These are phyloP conservation scores for Triplophysa dalaica DNA, from an alignment of 2,113 vertebrate genomes.

Conservation along the genomic window DNA sequence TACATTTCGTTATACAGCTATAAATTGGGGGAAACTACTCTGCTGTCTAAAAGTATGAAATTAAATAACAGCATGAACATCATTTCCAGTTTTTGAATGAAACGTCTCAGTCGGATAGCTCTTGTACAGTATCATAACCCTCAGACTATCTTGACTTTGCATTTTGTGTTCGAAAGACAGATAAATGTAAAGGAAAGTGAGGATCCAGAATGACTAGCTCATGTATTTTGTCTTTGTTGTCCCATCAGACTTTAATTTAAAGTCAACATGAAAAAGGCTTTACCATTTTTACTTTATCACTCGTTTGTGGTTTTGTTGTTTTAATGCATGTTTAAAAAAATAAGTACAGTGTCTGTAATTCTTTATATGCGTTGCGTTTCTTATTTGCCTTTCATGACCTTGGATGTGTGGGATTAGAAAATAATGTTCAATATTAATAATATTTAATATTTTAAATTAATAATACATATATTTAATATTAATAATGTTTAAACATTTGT, in stretches of 20 bases:
- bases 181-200: slow-evolving; percentile 16
- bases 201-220: background rate
- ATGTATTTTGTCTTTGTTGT: slow-evolving; percentile 13
- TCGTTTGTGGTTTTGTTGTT: background rate
- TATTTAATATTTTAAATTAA: too few species aligned
- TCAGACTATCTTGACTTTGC: slow-evolving; percentile 25
- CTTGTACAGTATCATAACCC: slow-evolving; percentile 9
- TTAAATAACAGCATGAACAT: slow-evolving; percentile 67
- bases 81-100: slow-evolving; percentile 41
- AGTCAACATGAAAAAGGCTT: slow-evolving; percentile 20
- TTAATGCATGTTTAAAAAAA: too few species aligned
- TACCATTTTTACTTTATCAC: background rate
- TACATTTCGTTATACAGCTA: background rate
- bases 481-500: too few species aligned
- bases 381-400: background rate
- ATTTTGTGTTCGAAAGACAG: background rate
- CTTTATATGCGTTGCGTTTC: background rate
- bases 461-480: too few species aligned
- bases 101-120: background rate
- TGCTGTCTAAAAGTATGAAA: slow-evolving; percentile 43
- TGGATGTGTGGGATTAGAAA: too few species aligned
- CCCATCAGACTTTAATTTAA: slow-evolving; percentile 1
- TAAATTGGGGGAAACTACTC: slow-evolving; percentile 48
- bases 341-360: background rate
- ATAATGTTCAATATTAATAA: too few species aligned